These are phyloP conservation scores for Anomalospiza imberbis DNA, from an alignment of 2,797 vertebrate species.

Conservation along the genomic window DNA sequence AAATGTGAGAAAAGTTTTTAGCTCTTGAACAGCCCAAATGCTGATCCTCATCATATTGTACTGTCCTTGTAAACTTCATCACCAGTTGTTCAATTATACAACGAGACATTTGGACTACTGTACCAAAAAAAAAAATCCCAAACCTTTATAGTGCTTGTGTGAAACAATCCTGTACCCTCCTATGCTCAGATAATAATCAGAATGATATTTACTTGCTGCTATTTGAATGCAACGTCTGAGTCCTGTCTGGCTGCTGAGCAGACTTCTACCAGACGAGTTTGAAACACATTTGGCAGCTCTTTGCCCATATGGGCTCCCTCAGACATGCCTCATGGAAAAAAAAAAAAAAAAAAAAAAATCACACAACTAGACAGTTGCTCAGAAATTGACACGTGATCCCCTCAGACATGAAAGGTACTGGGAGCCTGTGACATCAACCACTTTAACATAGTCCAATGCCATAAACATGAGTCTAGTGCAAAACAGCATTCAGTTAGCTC, in stretches of 20 bases:
- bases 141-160: background rate
- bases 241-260: slow-evolving; percentile 33
- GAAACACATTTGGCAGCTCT: slow-evolving; percentile 39
- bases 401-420: slow-evolving; percentile 29
- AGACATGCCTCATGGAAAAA: slow-evolving; percentile 1
- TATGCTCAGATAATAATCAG: background rate
- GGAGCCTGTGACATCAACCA: slow-evolving; percentile 31
- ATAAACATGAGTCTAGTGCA: background rate
- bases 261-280: slow-evolving; percentile 24
- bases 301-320: slow-evolving; percentile 52
- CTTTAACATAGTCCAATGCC: slow-evolving; percentile 7
- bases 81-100: background rate
- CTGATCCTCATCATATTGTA: background rate
- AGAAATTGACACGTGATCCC: slow-evolving; percentile 17
- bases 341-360: background rate
- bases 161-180: background rate
- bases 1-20: background rate
- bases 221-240: background rate
- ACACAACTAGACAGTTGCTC: slow-evolving; percentile 25
- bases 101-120: background rate
- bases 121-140: background rate
- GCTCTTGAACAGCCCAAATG: background rate
- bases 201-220: slow-evolving; percentile 30
- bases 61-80: background rate
- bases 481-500: background rate